Base-by-base conservation (phyloP, 2,113 vertebrate species). In the Ceyx melanurus region DNA sequence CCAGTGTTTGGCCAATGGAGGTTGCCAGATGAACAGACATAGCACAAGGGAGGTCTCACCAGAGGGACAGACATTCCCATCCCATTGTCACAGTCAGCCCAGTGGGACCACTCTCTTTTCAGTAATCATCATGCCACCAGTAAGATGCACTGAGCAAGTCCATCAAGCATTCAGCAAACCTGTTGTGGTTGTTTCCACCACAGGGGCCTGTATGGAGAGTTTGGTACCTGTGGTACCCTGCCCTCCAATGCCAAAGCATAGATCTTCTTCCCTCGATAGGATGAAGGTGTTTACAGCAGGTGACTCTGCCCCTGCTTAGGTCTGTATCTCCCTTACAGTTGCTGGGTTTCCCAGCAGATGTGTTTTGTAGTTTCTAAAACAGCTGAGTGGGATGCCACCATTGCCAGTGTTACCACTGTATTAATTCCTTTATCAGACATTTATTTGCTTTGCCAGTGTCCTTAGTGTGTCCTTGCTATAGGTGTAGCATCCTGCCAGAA, bases 1-100 rank as follows among this genome's bases (percentile, higher is more conserved):
- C 17, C 0, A 0, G 11, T 1, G 6, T 50, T 71, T 58, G 70
- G 46, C 19, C 61, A 26, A 0, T 1, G 3, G 74, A 43, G 13
- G 23, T 2, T 35, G 64, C 46, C 77, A 77, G 60, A 15, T 64
- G 37, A 66, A 71, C 5, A 5, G 31, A 21, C 0, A 0, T 86
- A 33, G 18, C 37, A 54, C 5, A 0, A 74, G 16, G n/a, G 35
- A 89, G 15, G 7, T 68, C n/a, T 72, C 61, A 6, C 22, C 2
- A 7, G 9, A 31, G 10, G 45, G 60, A 84, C 50, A n/a, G 23
- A 6, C 31, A 57, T 15, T 92, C n/a, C 45, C 61, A 21, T 15
- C n/a, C 28, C 15, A 77, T 70, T 12, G 0, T 53, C 48, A 60
- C 35, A 2, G 0, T 10, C 26, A 88, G 43, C 29, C 35, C 76